Base-by-base conservation (phyloP, 1,140 invertebrate species). In the Choristoneura fumiferana region DNA sequence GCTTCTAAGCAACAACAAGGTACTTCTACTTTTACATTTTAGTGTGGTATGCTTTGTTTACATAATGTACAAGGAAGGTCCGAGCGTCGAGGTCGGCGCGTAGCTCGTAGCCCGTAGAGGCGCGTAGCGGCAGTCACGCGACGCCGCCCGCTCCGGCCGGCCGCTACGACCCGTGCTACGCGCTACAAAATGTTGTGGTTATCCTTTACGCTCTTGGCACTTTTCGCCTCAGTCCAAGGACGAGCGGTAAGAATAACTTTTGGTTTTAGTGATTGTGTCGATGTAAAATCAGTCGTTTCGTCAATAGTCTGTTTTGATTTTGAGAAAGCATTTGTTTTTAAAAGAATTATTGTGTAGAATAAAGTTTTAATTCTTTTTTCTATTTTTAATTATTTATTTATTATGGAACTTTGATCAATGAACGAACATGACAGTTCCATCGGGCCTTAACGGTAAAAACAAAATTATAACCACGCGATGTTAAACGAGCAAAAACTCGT, bases 1-100 rank as follows among this genome's bases (percentile, higher is more conserved):
- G 52, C 60, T 58, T 17, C 38, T 59, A 65, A 67, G 77, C 69
- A 76, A 71, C 73, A 65, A 71, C 64, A 69, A 73, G 77, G 65
- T 68, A 76, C 73, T 71, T 62, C 62, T 67, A 49, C 52, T 71
- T 62, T 64, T 67, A 49, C 52, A 54, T 75, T 72, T 76, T 75
- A 77, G 75, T 80, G 76, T 82, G 69, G 71, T 78, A 81, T 84
- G 84, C 78, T 84, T 82, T 83, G 84, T 84, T 83, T 84, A 84
- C 80, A 81, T 78, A 81, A 84, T 75, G 68, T 76, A 67, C 36
- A 58, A 71, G 61, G 70, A 69, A 71, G 65, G 68, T 76, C 68
- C 65, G 59, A 66, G 61, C 22, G 33, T 57, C 49, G 68, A 67
- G 72, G 72, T 67, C 68, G 67, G 54, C 54, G 37, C 53, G 58